These are phyloP conservation scores for Tokudaia tokunoshimensis DNA, from an alignment of 2,797 vertebrate species.

Conservation along the genomic window DNA sequence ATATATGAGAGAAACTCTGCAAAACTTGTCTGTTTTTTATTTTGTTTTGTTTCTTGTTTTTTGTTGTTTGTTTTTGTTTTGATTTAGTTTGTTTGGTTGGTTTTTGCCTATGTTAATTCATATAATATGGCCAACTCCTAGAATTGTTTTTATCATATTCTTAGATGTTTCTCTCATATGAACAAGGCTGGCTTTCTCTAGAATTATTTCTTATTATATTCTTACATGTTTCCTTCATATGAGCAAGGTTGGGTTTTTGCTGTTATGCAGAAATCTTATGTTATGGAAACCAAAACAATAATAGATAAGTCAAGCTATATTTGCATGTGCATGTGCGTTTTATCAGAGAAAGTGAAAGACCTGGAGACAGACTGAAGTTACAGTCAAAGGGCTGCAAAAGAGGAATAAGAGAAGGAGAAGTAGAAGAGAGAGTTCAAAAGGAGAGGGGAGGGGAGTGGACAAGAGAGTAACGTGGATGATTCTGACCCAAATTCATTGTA, in stretches of 20 bases:
- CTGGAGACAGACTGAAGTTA: background rate
- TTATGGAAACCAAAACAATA: background rate
- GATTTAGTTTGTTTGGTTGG: background rate
- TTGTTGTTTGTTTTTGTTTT: no score
- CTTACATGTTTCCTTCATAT: background rate
- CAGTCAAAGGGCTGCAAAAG: background rate
- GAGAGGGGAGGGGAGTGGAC: background rate
- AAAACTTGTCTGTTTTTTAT: background rate
- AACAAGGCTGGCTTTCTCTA: background rate
- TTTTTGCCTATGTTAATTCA: background rate
- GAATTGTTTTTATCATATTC: background rate
- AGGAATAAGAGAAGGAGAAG: background rate
- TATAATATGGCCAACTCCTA: background rate
- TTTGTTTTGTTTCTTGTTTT: background rate
- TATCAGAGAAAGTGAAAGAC: background rate
- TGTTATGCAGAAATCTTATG: background rate
- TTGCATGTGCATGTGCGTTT: background rate
- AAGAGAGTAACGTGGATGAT: background rate
- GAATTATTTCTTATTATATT: conserved; percentile 6
- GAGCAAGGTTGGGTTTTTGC: background rate
- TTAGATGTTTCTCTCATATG: background rate
- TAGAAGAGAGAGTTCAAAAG: no score
- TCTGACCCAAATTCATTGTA: background rate
- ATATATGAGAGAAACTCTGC: background rate
- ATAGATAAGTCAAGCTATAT: background rate